These are phyloP conservation scores for Psephotus haematonotus DNA, from an alignment of 2,113 vertebrate species.

Conservation along the genomic window DNA sequence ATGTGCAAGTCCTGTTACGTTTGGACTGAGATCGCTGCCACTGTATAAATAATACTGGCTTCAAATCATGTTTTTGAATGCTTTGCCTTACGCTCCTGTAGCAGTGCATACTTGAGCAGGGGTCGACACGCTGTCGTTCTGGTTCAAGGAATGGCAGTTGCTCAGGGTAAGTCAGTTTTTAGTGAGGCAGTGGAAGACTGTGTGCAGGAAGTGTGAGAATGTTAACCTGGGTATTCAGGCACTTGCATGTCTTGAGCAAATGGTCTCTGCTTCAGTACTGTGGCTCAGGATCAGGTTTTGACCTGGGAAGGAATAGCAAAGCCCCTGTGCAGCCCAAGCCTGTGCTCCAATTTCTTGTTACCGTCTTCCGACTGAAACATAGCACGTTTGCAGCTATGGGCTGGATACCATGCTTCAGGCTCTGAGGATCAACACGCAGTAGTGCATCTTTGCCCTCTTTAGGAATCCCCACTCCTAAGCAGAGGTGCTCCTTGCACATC, in stretches of 20 bases:
- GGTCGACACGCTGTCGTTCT: neutral
- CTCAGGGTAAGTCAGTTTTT: neutral
- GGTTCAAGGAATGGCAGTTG: neutral
- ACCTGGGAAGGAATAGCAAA: neutral
- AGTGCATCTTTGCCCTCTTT: neutral
- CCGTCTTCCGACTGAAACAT: fast-evolving
- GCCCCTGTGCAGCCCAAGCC: neutral
- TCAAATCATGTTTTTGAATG: neutral
- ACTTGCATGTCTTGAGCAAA: neutral
- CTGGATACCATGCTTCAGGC: neutral
- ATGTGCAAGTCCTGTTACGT: neutral
- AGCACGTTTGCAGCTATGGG: neutral
- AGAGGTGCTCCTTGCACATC: neutral
- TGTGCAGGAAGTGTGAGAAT: neutral
- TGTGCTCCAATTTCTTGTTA: neutral
- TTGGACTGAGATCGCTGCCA: neutral
- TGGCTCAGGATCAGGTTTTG: neutral
- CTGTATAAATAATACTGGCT: neutral
- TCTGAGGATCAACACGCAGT: neutral
- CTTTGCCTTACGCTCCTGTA: neutral
- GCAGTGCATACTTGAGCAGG: neutral
- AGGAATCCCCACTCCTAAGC: neutral
- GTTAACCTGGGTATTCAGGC: neutral
- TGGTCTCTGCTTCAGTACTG: fast-evolving
- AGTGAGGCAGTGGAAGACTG: neutral